phyloP scores from a whole-genome alignment of 2,797 vertebrate species.

The Sebastolobus alascanus region DNA sequence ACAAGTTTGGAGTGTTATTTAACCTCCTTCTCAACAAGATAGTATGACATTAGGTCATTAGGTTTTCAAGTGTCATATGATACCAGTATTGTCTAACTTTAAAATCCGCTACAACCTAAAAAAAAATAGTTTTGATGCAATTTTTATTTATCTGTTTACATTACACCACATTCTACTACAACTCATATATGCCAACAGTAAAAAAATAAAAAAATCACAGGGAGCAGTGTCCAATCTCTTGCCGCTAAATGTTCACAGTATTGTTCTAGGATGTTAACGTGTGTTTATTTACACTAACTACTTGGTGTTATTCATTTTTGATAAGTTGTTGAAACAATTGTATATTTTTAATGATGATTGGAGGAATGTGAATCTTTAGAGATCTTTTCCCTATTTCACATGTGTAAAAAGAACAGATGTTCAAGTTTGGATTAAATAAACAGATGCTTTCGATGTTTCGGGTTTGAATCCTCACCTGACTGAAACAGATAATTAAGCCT shows the following conservation, averaged over 20 bases:
- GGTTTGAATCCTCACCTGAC: slow-evolving; percentile 23
- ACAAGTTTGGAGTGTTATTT: too few species aligned
- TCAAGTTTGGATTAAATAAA: slow-evolving; percentile 19
- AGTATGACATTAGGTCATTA: too few species aligned
- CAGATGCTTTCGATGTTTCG: background rate
- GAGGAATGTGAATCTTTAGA: background rate
- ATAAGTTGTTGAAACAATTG: slow-evolving; percentile 2
- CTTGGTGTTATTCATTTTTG: background rate
- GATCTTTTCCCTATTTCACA: background rate
- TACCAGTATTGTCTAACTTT: too few species aligned
- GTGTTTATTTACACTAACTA: background rate
- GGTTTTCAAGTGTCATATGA: too few species aligned
- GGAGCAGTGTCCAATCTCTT: background rate
- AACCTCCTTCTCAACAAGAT: too few species aligned
- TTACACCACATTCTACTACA: too few species aligned
- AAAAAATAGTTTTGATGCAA: too few species aligned
- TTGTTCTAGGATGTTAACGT: background rate
- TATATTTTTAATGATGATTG: background rate
- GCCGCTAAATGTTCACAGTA: background rate
- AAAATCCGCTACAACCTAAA: background rate
- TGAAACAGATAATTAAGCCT: slow-evolving; percentile 2
- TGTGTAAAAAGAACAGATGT: slow-evolving; percentile 37
- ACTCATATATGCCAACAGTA: background rate
- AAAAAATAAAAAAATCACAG: background rate
- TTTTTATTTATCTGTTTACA: too few species aligned